Evolutionary conservation across 92 coral and sea anemone genomes (phyloP).

Genomic region (Zoanthus sansibaricus): DNA sequence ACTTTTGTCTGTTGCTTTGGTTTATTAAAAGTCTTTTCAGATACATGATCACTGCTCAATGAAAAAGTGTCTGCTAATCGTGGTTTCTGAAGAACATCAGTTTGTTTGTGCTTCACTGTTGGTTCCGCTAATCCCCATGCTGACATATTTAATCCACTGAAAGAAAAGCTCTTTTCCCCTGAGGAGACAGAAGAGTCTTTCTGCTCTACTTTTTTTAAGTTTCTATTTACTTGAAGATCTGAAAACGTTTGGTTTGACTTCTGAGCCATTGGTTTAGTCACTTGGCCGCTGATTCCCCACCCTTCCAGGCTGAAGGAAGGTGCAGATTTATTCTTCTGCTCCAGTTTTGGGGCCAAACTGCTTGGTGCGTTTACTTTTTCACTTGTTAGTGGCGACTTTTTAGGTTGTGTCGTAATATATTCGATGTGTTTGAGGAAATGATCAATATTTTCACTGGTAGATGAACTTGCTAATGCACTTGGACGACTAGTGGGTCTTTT

Average conservation of each 20-base stretch:
- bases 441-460: not conserved
- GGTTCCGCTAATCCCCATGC: conserved; percentile 28
- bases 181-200: not conserved
- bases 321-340: not conserved
- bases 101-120: not conserved
- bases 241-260: not conserved
- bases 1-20: not conserved
- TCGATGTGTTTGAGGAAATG: conserved; percentile 8
- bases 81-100: not conserved
- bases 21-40: not conserved
- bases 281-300: conserved; percentile 27
- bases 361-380: not conserved
- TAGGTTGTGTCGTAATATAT: not conserved
- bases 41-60: not conserved
- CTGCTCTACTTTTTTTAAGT: not conserved
- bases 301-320: conserved; percentile 22
- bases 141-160: conserved; percentile 11
- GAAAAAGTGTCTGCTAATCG: not conserved
- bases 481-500: not conserved
- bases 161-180: not conserved
- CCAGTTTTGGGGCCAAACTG: not conserved
- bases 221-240: not conserved
- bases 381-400: not conserved
- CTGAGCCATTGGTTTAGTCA: not conserved
- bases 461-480: not conserved